These are phyloP conservation scores for Fratercula arctica DNA, from an alignment of 2,797 vertebrate genomes.

Conservation along the genomic window DNA sequence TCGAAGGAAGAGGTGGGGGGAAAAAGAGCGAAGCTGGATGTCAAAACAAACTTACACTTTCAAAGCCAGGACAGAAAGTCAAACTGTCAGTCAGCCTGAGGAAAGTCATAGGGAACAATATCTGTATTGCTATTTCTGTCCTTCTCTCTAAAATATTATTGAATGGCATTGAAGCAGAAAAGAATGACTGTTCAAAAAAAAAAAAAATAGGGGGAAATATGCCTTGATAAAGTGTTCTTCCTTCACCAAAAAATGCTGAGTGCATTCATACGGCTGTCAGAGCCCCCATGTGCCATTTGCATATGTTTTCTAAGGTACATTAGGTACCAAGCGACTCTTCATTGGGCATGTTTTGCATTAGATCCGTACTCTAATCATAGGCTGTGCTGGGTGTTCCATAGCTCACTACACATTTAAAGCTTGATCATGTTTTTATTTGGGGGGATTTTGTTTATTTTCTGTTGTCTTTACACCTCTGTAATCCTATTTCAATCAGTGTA, in stretches of 20 bases:
- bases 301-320: background rate
- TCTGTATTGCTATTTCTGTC: background rate
- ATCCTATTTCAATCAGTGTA: background rate
- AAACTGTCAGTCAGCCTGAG: conserved; percentile 41
- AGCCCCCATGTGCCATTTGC: background rate
- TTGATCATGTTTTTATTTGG: background rate
- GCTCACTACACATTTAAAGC: background rate
- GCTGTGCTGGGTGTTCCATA: background rate
- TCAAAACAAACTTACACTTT: conserved; percentile 58
- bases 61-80: conserved; percentile 30
- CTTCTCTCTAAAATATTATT: background rate
- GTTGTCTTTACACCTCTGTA: background rate
- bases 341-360: background rate
- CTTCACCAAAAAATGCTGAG: background rate
- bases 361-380: background rate
- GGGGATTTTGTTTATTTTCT: background rate
- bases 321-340: background rate
- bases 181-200: background rate
- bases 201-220: background rate
- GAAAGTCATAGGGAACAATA: background rate
- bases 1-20: background rate
- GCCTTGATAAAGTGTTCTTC: background rate
- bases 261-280: background rate
- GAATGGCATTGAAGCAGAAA: background rate
- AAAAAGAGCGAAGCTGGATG: conserved; percentile 25